Base-by-base conservation (phyloP, 1,140 invertebrate genomes). In the Penaeus vannamei region DNA sequence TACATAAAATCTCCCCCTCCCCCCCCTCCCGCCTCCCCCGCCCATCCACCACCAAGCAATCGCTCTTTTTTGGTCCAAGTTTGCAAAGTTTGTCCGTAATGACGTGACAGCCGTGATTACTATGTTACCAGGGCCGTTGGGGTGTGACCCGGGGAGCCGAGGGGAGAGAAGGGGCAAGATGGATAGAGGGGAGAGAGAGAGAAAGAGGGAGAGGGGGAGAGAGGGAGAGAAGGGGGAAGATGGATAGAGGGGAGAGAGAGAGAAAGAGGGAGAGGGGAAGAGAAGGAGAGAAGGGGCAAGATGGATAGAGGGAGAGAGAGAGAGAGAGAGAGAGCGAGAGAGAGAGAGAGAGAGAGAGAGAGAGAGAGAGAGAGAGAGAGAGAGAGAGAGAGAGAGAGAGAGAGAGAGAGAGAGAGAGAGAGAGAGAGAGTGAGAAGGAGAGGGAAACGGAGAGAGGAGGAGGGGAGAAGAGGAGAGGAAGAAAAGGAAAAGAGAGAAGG, bases 401-500 rank as follows among this genome's bases (percentile, higher is more conserved):
- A 72, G 66, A 22, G 32, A 72, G 19, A 32, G 17, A 17, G 0
- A 26, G 23, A 19, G 32, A 2, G 17, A 12, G 22, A 72, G 17
- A 72, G 66, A 72, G 22, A 22, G 17, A 72, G 66, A 72, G 66
- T 8, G 22, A 22, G 19, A 72, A 14, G 12, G 19, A 12, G 12
- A 72, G 66, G 19, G 66, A 72, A 32, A 59, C 42, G 46, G 36
- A 84, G 32, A 29, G 32, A 60, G 46, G 32, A 46, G 59, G 72
- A 64, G 36, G 61, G 29, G 36, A 61, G 17, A 64, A 69, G 22
- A 72, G 22, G 14, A 1, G 23, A 22, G 7, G 5, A 5, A 64
- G 12, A 60, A 62, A 12, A 64, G 22, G 77, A 29, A 42, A 84
- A 79, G 26, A 86, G 79, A 86, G 72, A 76, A 59, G 22, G 42